phyloP scores from a whole-genome alignment of 2,797 vertebrate species.

The Phaenicophaeus curvirostris region DNA sequence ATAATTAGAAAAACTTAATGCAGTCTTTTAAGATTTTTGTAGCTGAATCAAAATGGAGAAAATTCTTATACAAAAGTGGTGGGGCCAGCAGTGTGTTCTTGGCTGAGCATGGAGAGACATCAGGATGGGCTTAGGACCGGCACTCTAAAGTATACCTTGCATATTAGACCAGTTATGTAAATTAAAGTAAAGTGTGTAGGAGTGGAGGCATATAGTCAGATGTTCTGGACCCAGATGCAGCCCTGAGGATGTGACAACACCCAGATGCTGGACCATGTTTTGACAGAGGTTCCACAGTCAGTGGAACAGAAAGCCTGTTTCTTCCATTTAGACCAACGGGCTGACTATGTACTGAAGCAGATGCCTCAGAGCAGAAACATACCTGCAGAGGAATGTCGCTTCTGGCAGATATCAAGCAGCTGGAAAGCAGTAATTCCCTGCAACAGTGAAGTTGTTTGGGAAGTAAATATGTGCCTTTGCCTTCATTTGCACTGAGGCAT shows the following conservation, averaged over 20 bases:
- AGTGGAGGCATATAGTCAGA: background rate
- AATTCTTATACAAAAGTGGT: background rate
- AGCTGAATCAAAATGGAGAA: background rate
- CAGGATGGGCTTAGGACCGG: background rate
- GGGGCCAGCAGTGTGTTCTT: background rate
- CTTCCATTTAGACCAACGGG: background rate
- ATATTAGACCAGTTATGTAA: background rate
- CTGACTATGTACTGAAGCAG: background rate
- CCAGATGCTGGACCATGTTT: rapidly evolving
- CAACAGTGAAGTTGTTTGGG: background rate
- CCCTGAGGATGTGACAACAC: background rate
- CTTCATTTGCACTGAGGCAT: background rate
- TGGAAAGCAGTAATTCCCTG: background rate
- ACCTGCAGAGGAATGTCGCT: background rate
- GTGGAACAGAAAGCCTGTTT: background rate
- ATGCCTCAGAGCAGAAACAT: background rate
- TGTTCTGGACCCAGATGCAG: background rate
- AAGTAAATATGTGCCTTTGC: background rate
- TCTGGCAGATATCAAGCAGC: background rate
- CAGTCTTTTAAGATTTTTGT: background rate
- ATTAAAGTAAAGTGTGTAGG: background rate
- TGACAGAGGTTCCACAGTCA: background rate
- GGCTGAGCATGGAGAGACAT: background rate
- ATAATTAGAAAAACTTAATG: background rate
- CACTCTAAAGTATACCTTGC: background rate